Conservation (phyloP, 1,140 invertebrate genomes). For the Drosophila ogumai region DNA sequence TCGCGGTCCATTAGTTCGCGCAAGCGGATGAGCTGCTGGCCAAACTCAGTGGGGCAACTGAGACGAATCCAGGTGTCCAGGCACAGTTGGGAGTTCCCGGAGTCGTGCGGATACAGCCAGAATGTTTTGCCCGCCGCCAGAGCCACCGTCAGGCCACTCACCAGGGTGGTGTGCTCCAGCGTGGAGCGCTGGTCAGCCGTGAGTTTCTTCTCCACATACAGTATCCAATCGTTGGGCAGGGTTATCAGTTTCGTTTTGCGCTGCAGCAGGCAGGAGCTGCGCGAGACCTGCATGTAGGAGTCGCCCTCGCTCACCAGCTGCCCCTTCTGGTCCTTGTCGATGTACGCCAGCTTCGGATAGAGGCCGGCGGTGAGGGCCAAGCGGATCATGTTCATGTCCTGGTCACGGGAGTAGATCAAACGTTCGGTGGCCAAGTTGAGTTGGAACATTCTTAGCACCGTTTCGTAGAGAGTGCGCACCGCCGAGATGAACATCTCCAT, state of each 20-base stretch:
- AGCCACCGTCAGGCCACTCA: conserved; percentile 43
- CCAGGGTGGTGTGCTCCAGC: conserved; percentile 40
- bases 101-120: not conserved
- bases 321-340: conserved; percentile 21
- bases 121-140: conserved; percentile 41
- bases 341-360: conserved; percentile 93
- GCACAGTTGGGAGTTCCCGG: not conserved
- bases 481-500: conserved; percentile 72
- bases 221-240: conserved; percentile 34
- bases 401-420: conserved; percentile 57
- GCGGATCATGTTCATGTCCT: conserved; percentile 96
- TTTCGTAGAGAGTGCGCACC: conserved; percentile 46
- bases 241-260: not conserved
- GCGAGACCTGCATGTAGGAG: conserved; percentile 30
- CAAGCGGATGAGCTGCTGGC: conserved; percentile 2
- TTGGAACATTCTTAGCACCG: conserved; percentile 49
- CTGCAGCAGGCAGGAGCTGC: conserved; percentile 36
- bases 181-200: conserved; percentile 1
- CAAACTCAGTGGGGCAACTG: not conserved
- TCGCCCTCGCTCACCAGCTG: conserved; percentile 39
- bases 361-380: conserved; percentile 93
- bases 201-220: conserved; percentile 53
- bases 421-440: not conserved
- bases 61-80: conserved; percentile 50
- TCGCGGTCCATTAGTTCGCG: conserved; percentile 32